Percentiles rank a stretch among this genome's conserved stretches.
phyloP scores from a whole-genome alignment of 2,113 vertebrate species.

The Phyllopteryx taeniolatus region DNA sequence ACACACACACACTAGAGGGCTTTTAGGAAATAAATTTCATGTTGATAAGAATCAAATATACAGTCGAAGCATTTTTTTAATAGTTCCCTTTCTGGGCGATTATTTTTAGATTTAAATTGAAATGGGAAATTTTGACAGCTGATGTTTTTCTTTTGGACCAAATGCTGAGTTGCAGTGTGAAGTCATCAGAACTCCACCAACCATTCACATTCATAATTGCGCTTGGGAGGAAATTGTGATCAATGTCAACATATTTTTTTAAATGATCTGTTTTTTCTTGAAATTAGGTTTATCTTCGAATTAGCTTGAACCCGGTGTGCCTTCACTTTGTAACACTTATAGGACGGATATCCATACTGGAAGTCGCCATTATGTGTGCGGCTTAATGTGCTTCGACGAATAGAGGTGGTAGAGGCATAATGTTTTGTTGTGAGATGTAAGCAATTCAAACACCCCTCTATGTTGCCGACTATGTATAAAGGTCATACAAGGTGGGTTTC shows the following conservation, averaged over 20 bases:
- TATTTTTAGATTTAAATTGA: constrained; percentile 29
- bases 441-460: not conserved
- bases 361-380: constrained; percentile 6
- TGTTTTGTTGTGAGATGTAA: not conserved
- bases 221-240: not conserved
- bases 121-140: constrained; percentile 20
- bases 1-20: not conserved
- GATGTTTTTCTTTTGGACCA: constrained; percentile 20
- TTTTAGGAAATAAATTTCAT: constrained; percentile 19
- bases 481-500: not conserved
- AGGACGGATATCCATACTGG: not conserved
- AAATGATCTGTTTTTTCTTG: not conserved
- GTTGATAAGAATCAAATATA: constrained; percentile 9
- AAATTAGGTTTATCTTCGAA: not conserved
- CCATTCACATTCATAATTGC: constrained; percentile 21
- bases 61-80: constrained; percentile 1
- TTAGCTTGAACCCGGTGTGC: not conserved
- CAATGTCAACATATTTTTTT: not conserved
- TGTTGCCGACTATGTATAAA: not conserved
- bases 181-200: constrained; percentile 6
- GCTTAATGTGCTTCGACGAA: not conserved
- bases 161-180: not conserved
- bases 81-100: constrained; percentile 1
- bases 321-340: not conserved
- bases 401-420: not conserved